Percentiles rank a stretch among this genome's conserved stretches.
Conservation (phyloP, 2,113 vertebrate species). For the Rattus rattus region DNA sequence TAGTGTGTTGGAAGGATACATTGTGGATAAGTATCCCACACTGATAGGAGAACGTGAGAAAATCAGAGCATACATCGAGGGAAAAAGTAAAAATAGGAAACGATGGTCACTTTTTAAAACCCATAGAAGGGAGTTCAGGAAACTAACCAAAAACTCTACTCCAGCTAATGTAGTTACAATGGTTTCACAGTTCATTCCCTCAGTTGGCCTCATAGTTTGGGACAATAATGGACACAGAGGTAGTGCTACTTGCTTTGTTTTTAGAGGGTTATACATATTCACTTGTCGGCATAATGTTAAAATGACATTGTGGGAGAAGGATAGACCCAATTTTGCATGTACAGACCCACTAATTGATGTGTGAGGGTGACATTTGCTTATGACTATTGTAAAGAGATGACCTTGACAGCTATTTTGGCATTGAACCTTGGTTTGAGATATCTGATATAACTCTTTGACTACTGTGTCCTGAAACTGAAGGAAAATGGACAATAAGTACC, state of each 20-base stretch:
- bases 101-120: rapidly evolving
- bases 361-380: constrained; percentile 62
- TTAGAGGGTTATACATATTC: constrained; percentile 23
- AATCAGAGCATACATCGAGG: not conserved
- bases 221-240: rapidly evolving
- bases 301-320: rapidly evolving
- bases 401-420: not conserved
- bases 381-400: rapidly evolving
- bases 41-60: constrained; percentile 47
- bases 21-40: constrained; percentile 27
- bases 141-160: constrained; percentile 9
- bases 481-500: not conserved
- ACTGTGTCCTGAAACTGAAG: constrained; percentile 69
- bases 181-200: not conserved
- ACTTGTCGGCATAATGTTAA: constrained; percentile 73
- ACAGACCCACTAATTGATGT: not conserved
- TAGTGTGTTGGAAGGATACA: rapidly evolving
- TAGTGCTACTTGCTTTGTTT: constrained; percentile 68
- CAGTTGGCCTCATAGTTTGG: constrained; percentile 57
- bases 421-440: constrained; percentile 62
- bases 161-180: not conserved
- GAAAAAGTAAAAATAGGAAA: not conserved
- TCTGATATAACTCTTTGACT: constrained; percentile 3
- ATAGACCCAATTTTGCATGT: not conserved
- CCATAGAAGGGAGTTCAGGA: not conserved